Evolutionary conservation across 2,113 vertebrate genomes (phyloP).

Genomic region (Chloropsis cyanopogon): DNA sequence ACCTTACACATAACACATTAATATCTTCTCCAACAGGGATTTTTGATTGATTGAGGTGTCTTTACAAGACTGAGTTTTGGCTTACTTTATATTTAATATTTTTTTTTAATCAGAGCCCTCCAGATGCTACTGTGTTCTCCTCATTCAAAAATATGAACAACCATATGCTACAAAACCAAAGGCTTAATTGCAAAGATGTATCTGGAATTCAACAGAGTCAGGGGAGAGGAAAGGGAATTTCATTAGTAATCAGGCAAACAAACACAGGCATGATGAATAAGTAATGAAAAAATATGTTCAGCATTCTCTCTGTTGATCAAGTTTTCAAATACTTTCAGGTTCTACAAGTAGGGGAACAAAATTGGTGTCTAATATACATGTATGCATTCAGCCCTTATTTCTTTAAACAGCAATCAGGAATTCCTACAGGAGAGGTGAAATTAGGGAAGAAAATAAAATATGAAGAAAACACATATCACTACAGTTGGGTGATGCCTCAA

Average conservation of each 20-base stretch:
- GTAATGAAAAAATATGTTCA: background rate
- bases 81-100: conserved; percentile 9
- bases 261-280: background rate
- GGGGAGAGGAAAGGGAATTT: background rate
- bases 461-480: background rate
- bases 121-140: conserved; percentile 37
- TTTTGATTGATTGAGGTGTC: background rate
- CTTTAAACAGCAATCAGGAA: background rate
- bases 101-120: conserved; percentile 53
- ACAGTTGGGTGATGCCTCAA: background rate
- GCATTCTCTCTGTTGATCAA: background rate
- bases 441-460: background rate
- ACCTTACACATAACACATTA: accelerated
- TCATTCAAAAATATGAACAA: conserved; percentile 5
- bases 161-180: conserved; percentile 48
- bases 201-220: background rate
- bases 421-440: background rate
- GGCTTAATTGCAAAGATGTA: conserved; percentile 26
- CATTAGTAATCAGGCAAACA: background rate
- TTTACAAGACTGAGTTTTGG: background rate
- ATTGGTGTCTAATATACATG: accelerated
- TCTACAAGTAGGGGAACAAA: background rate
- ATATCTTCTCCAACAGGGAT: background rate
- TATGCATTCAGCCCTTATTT: background rate
- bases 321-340: background rate